Evolutionary conservation across 2,888 invertebrate species (phyloP).

Genomic region (Drosophila colorata): DNA sequence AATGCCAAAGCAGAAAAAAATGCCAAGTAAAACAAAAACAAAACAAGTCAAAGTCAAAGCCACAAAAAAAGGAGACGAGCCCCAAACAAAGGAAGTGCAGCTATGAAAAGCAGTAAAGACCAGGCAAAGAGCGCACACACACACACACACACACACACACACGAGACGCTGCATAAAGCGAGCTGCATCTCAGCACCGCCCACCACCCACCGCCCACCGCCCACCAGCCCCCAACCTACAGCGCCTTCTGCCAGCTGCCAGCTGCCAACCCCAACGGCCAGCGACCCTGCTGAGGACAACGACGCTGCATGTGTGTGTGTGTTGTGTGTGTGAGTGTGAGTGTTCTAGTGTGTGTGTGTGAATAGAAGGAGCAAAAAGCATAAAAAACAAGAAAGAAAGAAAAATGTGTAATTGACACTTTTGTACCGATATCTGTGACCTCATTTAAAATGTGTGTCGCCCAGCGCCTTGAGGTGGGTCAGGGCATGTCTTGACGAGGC

Average conservation of each 20-base stretch:
- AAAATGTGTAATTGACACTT: constrained; percentile 80
- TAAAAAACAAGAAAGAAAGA: constrained; percentile 25
- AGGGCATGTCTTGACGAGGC: constrained; percentile 57
- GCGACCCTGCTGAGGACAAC: constrained; percentile 43
- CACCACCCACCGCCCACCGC: background rate
- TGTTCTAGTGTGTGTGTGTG: constrained; percentile 12
- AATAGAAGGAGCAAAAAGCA: constrained; percentile 12
- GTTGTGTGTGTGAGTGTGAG: constrained; percentile 6
- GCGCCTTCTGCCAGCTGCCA: constrained; percentile 13
- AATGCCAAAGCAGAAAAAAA: too few relatives aligned
- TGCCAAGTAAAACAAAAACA: background rate
- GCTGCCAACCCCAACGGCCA: constrained; percentile 35
- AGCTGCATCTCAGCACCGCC: constrained; percentile 27
- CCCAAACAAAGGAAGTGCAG: constrained; percentile 51
- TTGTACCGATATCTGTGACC: constrained; percentile 77
- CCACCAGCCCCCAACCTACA: background rate
- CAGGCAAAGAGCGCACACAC: background rate
- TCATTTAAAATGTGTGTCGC: constrained; percentile 77
- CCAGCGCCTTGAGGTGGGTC: constrained; percentile 73
- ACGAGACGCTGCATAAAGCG: constrained; percentile 44
- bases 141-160: constrained; percentile 12
- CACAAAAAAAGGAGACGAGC: constrained; percentile 29
- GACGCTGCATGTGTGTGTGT: constrained; percentile 7
- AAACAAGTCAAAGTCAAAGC: constrained; percentile 43
- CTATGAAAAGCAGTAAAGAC: constrained; percentile 9